Conservation (phyloP, 2,888 invertebrate genomes). For the Notodonta ziczac region DNA sequence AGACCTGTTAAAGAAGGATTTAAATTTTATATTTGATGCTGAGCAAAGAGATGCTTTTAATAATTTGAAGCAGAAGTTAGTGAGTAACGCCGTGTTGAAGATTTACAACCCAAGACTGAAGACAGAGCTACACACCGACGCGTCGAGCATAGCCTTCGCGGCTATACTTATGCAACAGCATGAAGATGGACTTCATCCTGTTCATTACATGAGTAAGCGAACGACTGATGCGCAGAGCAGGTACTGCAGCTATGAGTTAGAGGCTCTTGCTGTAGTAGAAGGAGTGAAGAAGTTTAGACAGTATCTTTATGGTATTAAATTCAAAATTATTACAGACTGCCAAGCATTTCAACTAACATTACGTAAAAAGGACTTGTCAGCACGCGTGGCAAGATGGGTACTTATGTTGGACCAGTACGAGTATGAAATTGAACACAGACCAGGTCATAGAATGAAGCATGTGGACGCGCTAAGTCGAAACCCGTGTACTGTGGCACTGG, state of each 20-base stretch:
- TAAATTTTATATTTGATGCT: conserved; percentile 3
- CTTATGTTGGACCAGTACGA: conserved; percentile 7
- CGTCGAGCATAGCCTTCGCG: conserved; percentile 1
- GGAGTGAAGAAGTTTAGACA: conserved; percentile 14
- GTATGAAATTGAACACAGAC: conserved; percentile 9
- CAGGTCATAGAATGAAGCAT: conserved; percentile 9
- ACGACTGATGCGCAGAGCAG: conserved; percentile 7
- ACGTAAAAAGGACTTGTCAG: conserved; percentile 7
- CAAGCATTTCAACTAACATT: conserved; percentile 10
- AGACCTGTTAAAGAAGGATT: conserved; percentile 12
- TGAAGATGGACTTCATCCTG: conserved; percentile 1
- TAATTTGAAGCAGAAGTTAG: conserved; percentile 1
- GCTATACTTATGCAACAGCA: conserved; percentile 14
- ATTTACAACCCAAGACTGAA: conserved; percentile 3
- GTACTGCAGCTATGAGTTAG: conserved; percentile 16
- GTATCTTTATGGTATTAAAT: conserved; percentile 13
- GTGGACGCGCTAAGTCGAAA: conserved; percentile 12
- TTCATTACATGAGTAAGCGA: conserved; percentile 6
- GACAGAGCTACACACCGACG: conserved; percentile 11
- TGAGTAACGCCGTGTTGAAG: conserved; percentile 5
- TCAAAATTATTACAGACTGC: conserved; percentile 17
- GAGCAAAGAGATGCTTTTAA: conserved; percentile 2
- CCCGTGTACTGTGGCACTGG: conserved; percentile 1
- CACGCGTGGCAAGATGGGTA: conserved; percentile 11
- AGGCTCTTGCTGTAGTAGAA: conserved; percentile 12